Evolutionary conservation across 2,113 vertebrate species (phyloP), one percentile per base, ranked within the genome.

Genomic region (Dasyprocta punctata): DNA sequence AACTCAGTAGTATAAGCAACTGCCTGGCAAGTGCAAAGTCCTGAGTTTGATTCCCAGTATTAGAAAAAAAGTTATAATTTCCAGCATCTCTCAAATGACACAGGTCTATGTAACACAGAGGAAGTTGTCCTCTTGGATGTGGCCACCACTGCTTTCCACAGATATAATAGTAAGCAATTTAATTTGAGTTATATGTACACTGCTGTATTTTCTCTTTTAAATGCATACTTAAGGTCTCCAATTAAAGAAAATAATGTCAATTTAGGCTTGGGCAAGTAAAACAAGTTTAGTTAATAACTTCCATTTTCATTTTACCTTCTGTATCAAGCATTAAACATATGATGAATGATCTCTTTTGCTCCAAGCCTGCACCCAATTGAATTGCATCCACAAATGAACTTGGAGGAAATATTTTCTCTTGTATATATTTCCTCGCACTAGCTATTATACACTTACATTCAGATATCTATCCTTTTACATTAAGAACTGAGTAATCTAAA

Each of bases 291-390:
- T 89, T 67, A 89, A 71, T 89, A 26, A 86, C 49, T 89, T 89
- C 58, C 86, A 65, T 47, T 96, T 97, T 94, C 65, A 75, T 94
- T 36, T 87, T 92, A 52, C 65, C 14, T 90, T 80, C 13, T 80
- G 47, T 80, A 54, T 90, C 54, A 78, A 89, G 14, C 73, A 30
- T 71, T 84, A 92, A 95, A 19, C 17, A 73, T 14, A 58, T 60
- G 63, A 96, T 78, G 12, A 85, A 75, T 86, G 52, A 77, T 61
- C 78, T 84, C 3, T 90, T 86, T 88, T 82, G 5, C n/a, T 82
- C 7, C 1, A 67, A 60, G 71, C 14, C 16, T 92, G 6, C 1
- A 52, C 12, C 44, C 24, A 73, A 65, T 89, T 77, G 12, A 5
- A 67, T 9, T 78, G 14, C 38, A 49, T 63, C 11, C 22, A 67